Conservation (phyloP, 2,797 vertebrate species). For the Uromys caudimaculatus region DNA sequence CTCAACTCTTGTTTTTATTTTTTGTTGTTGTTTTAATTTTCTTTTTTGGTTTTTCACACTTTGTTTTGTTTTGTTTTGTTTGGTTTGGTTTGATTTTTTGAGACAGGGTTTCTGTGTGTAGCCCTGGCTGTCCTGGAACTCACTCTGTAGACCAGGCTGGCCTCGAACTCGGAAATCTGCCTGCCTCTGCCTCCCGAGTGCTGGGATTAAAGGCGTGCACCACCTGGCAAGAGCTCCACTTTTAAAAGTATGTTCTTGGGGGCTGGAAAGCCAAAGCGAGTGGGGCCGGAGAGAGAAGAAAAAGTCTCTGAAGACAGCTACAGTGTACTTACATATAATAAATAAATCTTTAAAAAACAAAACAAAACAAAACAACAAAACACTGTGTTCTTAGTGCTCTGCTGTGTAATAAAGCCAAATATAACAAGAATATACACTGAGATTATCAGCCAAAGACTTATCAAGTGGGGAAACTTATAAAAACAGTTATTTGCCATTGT, state of each 20-base stretch:
- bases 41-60: neutral
- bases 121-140: neutral
- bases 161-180: neutral
- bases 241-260: neutral
- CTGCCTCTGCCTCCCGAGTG: neutral
- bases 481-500: slow-evolving; percentile 12
- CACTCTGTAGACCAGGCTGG: neutral
- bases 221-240: neutral
- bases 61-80: too few species aligned
- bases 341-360: too few species aligned
- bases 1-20: neutral
- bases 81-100: neutral
- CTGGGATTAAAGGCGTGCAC: neutral
- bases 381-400: neutral
- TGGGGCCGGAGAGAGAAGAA: too few species aligned
- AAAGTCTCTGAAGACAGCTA: too few species aligned
- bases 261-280: too few species aligned
- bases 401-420: slow-evolving; percentile 10
- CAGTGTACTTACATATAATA: too few species aligned
- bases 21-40: too few species aligned
- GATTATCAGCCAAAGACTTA: neutral
- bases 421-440: neutral
- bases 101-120: neutral
- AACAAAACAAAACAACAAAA: too few species aligned
- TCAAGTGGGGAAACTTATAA: slow-evolving; percentile 19